A percentile compares a stretch with the other conserved stretches of the same genome.
Conservation (phyloP, 1,140 invertebrate species). For the Hirudo medicinalis region DNA sequence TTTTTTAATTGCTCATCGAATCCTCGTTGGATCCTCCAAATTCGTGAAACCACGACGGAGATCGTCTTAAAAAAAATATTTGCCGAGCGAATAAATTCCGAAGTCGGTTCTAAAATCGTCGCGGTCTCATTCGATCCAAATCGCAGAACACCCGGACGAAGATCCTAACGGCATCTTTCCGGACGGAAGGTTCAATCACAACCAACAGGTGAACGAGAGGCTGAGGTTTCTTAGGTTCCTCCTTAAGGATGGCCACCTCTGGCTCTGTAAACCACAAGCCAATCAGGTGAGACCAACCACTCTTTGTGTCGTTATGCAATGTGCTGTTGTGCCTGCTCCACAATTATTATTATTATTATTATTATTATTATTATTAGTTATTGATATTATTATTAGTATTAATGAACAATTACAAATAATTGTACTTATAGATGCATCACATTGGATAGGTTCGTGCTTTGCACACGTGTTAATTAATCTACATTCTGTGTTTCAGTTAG, state of each 20-base stretch:
- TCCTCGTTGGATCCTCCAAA: no score
- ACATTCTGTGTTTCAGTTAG: no score
- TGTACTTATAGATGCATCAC: no score
- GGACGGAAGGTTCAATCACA: conserved; percentile 79
- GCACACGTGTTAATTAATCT: no score
- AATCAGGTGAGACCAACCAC: conserved; percentile 51
- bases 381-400: neutral
- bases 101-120: no score
- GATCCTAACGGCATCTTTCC: conserved; percentile 69
- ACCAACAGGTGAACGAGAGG: conserved; percentile 80
- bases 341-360: neutral
- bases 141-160: conserved; percentile 54
- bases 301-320: neutral
- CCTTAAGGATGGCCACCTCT: conserved; percentile 72
- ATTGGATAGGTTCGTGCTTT: no score
- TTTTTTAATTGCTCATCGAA: no score
- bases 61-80: no score
- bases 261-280: conserved; percentile 88
- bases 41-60: no score
- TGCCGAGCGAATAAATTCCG: no score
- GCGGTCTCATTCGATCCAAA: no score
- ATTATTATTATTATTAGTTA: neutral
- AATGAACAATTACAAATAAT: no score
- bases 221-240: conserved; percentile 68
- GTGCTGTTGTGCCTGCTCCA: neutral